These are phyloP conservation scores for Heteromormyrus szaboi DNA, from an alignment of 2,797 vertebrate species.

Conservation along the genomic window DNA sequence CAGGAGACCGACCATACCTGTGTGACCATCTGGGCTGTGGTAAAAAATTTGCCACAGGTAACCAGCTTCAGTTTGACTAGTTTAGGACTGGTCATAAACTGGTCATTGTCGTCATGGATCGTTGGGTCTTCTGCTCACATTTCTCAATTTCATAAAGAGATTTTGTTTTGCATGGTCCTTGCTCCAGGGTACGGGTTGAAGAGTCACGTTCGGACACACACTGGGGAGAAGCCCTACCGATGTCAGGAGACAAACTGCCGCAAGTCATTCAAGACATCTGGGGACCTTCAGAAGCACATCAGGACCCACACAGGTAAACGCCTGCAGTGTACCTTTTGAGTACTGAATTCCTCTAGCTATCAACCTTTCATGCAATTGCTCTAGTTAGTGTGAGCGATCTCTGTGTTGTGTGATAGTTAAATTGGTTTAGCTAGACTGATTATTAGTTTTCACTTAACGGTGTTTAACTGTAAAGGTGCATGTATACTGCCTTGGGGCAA, in stretches of 20 bases:
- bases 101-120: background rate
- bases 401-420: background rate
- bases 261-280: conserved; percentile 97
- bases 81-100: background rate
- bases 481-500: background rate
- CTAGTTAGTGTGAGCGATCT: background rate
- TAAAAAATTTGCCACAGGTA: conserved; percentile 98
- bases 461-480: background rate
- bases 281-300: conserved; percentile 96
- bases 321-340: too few species aligned
- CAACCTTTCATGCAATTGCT: background rate
- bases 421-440: background rate
- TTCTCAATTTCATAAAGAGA: background rate
- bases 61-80: background rate
- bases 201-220: conserved; percentile 95
- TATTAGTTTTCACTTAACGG: background rate
- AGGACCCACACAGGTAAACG: conserved; percentile 90
- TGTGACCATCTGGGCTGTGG: conserved; percentile 89
- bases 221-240: conserved; percentile 94
- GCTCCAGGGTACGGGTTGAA: conserved; percentile 87
- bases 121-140: background rate
- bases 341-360: background rate
- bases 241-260: conserved; percentile 94
- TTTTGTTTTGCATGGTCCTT: background rate
- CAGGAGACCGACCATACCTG: conserved; percentile 90